Base-by-base conservation (phyloP, 2,888 invertebrate genomes). In the Criorhina ranunculi region DNA sequence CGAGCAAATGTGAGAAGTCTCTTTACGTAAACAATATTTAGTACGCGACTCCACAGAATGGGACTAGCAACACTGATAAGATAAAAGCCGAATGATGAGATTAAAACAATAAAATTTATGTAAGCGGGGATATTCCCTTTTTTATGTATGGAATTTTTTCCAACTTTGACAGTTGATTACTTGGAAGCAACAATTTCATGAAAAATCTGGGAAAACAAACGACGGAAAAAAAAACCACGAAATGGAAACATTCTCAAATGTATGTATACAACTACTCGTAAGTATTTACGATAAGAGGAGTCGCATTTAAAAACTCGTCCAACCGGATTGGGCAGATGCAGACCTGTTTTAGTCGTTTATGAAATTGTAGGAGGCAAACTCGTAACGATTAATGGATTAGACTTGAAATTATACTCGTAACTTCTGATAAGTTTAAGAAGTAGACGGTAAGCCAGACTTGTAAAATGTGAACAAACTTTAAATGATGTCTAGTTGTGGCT, bases 401-500 rank as follows among this genome's bases (percentile, higher is more conserved):
- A 24, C n/a, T n/a, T n/a, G n/a, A n/a, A n/a, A n/a, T n/a, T n/a
- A n/a, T n/a, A 24, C 24, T 24, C 24, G 24, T 24, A 24, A 24
- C 1, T 24, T 3, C 24, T n/a, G n/a, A n/a, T n/a, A n/a, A n/a
- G n/a, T n/a, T n/a, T n/a, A n/a, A n/a, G n/a, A n/a, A n/a, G n/a
- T n/a, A n/a, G n/a, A n/a, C n/a, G n/a, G n/a, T n/a, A n/a, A n/a
- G n/a, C n/a, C n/a, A n/a, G n/a, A n/a, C 49, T 0, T 49, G 51
- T 29, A 51, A 51, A n/a, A 51, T 51, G 29, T 12, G 8, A 51
- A 51, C 51, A 51, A 51, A 51, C 29, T 51, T 46, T 46, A 19
- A 11, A 9, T 46, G 9, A 46, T 2, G 37, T 9, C 19, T 9
- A 0, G 19, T 46, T 9, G 19, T 17, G 17, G 44, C 17, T 44